phyloP scores from a whole-genome alignment of 2,113 vertebrate species.

The Megaceryle torquata region DNA sequence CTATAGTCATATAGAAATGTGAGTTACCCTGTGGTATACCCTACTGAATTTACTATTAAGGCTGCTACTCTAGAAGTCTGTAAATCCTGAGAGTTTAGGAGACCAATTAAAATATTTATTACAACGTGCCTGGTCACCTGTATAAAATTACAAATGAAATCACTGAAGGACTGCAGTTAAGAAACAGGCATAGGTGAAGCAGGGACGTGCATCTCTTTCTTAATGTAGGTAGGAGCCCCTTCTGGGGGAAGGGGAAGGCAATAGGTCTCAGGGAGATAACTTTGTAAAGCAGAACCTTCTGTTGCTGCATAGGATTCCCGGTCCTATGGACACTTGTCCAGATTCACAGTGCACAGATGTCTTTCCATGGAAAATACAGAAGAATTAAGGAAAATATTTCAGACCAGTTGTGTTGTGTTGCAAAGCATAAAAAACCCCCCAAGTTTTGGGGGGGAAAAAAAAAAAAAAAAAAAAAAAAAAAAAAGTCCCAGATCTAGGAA shows the following conservation, averaged over 20 bases:
- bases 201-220: not conserved
- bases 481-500: not conserved
- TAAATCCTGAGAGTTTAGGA: not conserved
- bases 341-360: not conserved
- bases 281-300: not conserved
- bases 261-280: not conserved
- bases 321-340: not conserved
- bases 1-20: not conserved
- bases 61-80: not conserved
- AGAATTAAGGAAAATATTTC: not conserved
- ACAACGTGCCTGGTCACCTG: not conserved
- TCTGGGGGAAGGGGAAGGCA: not conserved
- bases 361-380: not conserved
- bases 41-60: not conserved
- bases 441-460: no score
- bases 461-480: no score
- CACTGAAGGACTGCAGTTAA: not conserved
- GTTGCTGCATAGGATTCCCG: not conserved
- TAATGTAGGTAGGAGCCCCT: not conserved
- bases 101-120: not conserved
- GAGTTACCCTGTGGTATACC: not conserved
- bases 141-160: not conserved
- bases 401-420: not conserved
- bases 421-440: no score
- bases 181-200: not conserved